These are phyloP conservation scores for Labrus mixtus DNA, from an alignment of 2,113 vertebrate species.

Conservation along the genomic window DNA sequence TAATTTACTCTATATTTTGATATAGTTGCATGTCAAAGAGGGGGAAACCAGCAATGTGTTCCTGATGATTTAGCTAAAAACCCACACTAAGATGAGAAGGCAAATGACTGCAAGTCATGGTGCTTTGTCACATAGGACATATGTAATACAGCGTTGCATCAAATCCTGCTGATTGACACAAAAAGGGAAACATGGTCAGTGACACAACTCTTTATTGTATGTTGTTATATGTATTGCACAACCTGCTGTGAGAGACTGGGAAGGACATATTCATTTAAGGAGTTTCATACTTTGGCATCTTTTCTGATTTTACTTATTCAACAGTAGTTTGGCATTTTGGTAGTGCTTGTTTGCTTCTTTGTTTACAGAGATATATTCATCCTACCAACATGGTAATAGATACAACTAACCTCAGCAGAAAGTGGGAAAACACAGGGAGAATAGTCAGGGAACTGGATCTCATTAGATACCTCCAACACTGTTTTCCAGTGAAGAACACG, in stretches of 20 bases:
- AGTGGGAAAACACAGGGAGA: neutral
- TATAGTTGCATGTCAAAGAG: neutral
- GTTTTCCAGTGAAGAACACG: slow-evolving; percentile 88
- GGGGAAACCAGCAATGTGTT: neutral
- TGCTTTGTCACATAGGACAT: slow-evolving; percentile 13
- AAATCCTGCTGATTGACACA: neutral
- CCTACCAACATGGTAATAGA: no score
- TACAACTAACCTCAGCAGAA: no score
- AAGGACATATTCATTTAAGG: neutral
- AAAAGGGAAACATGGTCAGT: neutral
- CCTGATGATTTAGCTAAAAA: fast-evolving
- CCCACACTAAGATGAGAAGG: neutral
- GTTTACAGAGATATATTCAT: no score
- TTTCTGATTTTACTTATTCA: neutral
- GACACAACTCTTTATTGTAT: neutral
- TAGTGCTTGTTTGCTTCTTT: no score
- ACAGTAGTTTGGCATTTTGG: neutral
- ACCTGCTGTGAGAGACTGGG: neutral
- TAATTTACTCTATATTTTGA: neutral
- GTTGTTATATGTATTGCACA: neutral
- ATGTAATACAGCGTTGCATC: neutral
- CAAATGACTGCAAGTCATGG: fast-evolving
- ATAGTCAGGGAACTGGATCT: neutral
- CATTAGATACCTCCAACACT: slow-evolving; percentile 88
- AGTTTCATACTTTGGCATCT: neutral